Conservation (phyloP, 2,797 vertebrate species). For the Cryptoblepharus egeriae region DNA sequence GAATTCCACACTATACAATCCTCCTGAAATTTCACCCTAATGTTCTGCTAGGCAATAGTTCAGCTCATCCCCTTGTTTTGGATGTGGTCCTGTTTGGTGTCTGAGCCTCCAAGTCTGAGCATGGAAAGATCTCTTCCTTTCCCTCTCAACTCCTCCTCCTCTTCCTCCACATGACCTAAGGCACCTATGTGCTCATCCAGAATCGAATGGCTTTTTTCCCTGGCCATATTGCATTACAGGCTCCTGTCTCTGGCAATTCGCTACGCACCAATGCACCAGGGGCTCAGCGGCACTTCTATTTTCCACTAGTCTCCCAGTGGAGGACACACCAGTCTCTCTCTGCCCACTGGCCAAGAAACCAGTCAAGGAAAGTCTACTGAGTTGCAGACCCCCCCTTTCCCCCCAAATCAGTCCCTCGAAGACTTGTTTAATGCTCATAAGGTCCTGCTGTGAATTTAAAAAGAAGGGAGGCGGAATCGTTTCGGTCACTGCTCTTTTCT, state of each 20-base stretch:
- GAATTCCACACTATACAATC: too few relatives aligned
- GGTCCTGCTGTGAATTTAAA: fast-evolving
- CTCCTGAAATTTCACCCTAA: too few relatives aligned
- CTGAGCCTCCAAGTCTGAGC: too few relatives aligned
- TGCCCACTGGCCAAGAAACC: not conserved
- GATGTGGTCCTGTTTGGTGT: too few relatives aligned
- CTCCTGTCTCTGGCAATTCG: conserved; percentile 27
- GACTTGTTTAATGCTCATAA: not conserved
- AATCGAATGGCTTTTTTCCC: not conserved
- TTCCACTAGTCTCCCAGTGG: fast-evolving
- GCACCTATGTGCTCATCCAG: not conserved
- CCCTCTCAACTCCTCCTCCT: fast-evolving
- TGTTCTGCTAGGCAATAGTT: too few relatives aligned
- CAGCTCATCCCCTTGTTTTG: too few relatives aligned
- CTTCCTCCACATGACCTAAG: fast-evolving
- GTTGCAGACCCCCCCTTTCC: fast-evolving
- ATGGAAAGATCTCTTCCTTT: not conserved
- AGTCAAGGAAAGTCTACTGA: not conserved
- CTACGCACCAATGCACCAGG: not conserved
- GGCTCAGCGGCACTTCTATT: conserved; percentile 11
- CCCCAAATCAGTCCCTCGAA: not conserved
- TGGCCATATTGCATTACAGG: not conserved
- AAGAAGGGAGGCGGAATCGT: not conserved
- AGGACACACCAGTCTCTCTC: not conserved
- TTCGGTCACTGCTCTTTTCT: not conserved